A percentile compares a stretch with the other conserved stretches of the same genome.
These are phyloP conservation scores for Acleris literana DNA, from an alignment of 2,888 invertebrate genomes.

Conservation along the genomic window DNA sequence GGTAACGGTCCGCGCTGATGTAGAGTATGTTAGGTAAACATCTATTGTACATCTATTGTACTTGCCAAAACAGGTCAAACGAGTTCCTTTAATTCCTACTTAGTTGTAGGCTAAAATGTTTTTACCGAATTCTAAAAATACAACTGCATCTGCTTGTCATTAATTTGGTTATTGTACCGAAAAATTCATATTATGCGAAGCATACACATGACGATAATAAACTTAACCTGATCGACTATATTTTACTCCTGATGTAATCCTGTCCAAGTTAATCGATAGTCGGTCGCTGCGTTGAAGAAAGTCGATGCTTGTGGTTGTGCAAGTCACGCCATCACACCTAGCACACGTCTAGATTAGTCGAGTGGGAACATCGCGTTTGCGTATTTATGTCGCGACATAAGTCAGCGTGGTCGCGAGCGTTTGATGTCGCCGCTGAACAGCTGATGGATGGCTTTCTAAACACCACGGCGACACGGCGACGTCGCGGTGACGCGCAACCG, in stretches of 20 bases:
- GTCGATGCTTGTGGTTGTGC: slow-evolving; percentile 40
- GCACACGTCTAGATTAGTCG: slow-evolving; percentile 39
- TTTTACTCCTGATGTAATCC: slow-evolving; percentile 10
- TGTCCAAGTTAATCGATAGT: slow-evolving; percentile 4
- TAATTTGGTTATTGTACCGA: slow-evolving; percentile 4
- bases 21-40: background rate
- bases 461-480: slow-evolving; percentile 60
- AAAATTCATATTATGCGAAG: slow-evolving; percentile 3
- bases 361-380: slow-evolving; percentile 35
- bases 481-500: slow-evolving; percentile 35
- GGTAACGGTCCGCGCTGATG: background rate
- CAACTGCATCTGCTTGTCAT: slow-evolving; percentile 4
- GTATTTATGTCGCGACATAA: slow-evolving; percentile 59
- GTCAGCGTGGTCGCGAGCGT: slow-evolving; percentile 53
- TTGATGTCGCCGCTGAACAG: slow-evolving; percentile 72
- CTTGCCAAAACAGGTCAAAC: background rate
- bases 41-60: background rate
- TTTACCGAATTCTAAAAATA: background rate
- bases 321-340: slow-evolving; percentile 44
- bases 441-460: slow-evolving; percentile 82
- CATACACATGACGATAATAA: background rate
- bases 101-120: background rate
- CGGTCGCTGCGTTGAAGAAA: slow-evolving; percentile 35
- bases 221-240: slow-evolving; percentile 6
- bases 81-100: background rate